Evolutionary conservation across 2,113 vertebrate species (phyloP), one percentile per base, ranked within the genome.

Genomic region (Serilophus lunatus): DNA sequence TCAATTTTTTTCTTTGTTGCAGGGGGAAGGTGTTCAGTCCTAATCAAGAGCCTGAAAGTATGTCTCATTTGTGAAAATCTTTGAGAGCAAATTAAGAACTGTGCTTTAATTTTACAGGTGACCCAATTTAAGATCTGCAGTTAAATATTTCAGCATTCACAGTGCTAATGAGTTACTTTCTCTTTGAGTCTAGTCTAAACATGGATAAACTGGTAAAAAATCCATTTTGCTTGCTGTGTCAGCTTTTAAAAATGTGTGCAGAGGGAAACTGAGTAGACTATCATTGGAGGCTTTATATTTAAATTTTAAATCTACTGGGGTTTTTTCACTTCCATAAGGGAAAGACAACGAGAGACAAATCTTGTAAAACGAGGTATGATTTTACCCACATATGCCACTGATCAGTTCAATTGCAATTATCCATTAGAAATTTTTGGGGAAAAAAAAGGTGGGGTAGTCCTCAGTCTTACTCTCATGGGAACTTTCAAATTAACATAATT

Each of bases 31-130:
- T 25, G 14, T 33, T 25, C 45, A 60, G 28, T 82, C 35, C 53
- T 65, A 72, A 83, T 13, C 35, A 71, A 68, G 64, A 88, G 23
- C 42, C 31, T 25, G 13, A 80, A 17, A 56, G 12, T 49, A 61
- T 0, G 1, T 50, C 63, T 7, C 1, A 40, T 33, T 50, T 0
- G 0, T 10, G 28, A 82, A 94, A 66, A 60, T 0, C 49, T 60
- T 70, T 31, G 42, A 78, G 25, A 75, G 12, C 25, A 81, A 80
- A 60, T 28, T 15, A 82, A 26, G 23, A 79, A 56, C 17, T 72
- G 18, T 80, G 36, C 26, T 77, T 83, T 47, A 53, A 80, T 63
- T 70, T 75, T 18, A 70, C 25, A 33, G 4, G 23, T 68, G 64
- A 84, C 40, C 4, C 36, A 45, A 3, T 29, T 66, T 33, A 81